Evolutionary conservation across 2,888 invertebrate genomes (phyloP).

Genomic region (Heliothis peltigera): DNA sequence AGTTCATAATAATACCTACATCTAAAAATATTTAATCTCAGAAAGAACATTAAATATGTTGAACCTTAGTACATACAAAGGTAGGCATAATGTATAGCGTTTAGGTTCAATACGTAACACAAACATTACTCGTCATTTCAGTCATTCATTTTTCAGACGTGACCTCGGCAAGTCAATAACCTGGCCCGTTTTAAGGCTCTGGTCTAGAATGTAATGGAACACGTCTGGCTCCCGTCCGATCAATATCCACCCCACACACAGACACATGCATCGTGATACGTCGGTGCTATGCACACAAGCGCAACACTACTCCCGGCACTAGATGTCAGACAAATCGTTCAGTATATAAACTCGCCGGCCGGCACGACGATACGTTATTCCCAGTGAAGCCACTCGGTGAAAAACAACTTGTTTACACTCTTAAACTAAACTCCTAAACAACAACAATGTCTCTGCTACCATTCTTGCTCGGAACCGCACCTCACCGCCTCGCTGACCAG

Average conservation of each 20-base stretch:
- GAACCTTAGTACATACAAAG: too few relatives aligned
- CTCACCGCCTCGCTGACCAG: constrained; percentile 80
- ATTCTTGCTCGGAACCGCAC: constrained; percentile 66
- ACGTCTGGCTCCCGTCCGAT: constrained; percentile 42
- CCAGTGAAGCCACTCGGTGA: constrained; percentile 44
- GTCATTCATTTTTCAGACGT: not conserved
- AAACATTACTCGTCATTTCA: too few relatives aligned
- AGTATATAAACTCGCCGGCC: constrained; percentile 71
- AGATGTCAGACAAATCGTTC: constrained; percentile 65
- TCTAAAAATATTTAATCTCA: too few relatives aligned
- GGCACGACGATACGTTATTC: constrained; percentile 57
- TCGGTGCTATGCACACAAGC: constrained; percentile 19
- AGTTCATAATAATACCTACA: too few relatives aligned
- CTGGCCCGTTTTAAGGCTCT: constrained; percentile 36
- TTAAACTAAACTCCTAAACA: constrained; percentile 18
- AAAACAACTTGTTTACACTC: constrained; percentile 37
- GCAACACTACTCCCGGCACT: constrained; percentile 61
- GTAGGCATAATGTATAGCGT: too few relatives aligned
- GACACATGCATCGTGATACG: not conserved
- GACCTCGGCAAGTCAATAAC: constrained; percentile 8
- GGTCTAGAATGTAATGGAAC: constrained; percentile 45
- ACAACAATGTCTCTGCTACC: constrained; percentile 73
- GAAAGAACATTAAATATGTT: too few relatives aligned
- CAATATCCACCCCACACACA: constrained; percentile 49
- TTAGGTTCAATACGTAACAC: too few relatives aligned